Conservation (phyloP, 2,797 vertebrate species). For the Carduelis carduelis region DNA sequence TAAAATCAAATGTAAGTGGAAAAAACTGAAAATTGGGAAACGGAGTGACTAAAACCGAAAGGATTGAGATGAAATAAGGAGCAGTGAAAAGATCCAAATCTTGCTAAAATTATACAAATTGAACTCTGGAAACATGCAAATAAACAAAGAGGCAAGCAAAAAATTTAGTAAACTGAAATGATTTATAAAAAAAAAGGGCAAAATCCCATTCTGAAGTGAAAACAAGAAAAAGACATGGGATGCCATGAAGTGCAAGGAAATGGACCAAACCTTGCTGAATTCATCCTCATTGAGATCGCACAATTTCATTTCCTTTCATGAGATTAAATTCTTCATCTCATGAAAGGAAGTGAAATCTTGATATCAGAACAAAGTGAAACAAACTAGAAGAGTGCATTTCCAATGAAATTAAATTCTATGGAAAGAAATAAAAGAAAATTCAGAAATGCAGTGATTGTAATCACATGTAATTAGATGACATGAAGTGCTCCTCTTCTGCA, state of each 20-base stretch:
- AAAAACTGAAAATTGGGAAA: background rate
- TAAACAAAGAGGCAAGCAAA: fast-evolving
- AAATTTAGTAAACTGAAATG: background rate
- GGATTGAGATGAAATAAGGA: background rate
- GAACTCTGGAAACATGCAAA: background rate
- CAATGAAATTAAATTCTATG: background rate
- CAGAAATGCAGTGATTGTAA: background rate
- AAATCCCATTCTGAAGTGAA: background rate
- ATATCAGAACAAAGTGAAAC: background rate
- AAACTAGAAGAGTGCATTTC: background rate
- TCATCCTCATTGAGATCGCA: background rate
- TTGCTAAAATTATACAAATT: background rate
- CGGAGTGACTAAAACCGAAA: background rate
- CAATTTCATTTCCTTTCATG: background rate
- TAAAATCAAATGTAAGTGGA: background rate
- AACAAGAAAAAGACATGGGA: background rate
- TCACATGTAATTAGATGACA: background rate
- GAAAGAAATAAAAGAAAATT: background rate
- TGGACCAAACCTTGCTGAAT: background rate
- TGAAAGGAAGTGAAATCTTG: background rate
- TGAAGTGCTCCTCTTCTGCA: background rate
- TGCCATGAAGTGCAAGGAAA: background rate
- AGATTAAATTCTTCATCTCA: background rate
- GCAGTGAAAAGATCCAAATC: background rate
- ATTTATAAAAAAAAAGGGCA: no score